Base-by-base conservation (phyloP, 2,888 invertebrate genomes). In the Agriotes lineatus region DNA sequence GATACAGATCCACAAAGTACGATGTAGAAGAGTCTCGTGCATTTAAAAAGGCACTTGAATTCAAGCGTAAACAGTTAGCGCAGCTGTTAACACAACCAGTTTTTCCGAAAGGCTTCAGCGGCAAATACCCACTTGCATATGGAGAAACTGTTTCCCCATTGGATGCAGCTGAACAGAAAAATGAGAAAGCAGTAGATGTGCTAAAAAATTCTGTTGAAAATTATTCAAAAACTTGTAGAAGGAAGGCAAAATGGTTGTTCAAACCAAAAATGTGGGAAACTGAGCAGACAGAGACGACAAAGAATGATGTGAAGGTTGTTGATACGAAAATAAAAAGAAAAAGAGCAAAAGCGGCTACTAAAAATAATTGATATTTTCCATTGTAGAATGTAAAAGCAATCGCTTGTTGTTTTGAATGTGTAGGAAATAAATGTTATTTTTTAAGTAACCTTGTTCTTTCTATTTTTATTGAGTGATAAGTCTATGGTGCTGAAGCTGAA, bases 31-130 rank as follows among this genome's bases (percentile, higher is more conserved):
- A 80, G 63, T 71, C 76, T 10, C 57, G 74, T 4, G 72, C 70
- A n/a, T 69, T 44, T 9, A 82, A 85, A 72, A 85, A 85, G 72
- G 72, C 78, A 1, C 83, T 87, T 78, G 87, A 84, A 80, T 82
- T 77, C 70, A 83, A 82, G 82, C 87, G 86, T 63, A 86, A 86
- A 60, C 87, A 89, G 19, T 79, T 92, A 3, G 82, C 83, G 9
- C 71, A 82, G 0, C 77, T 91, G 54, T 77, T 93, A 14, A 80
- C 85, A 0, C 87, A 88, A 44, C 90, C 91, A 0, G 78, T 92
- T 33, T 90, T 92, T 75, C 91, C 93, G 0, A 87, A 84, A 77
- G 91, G 91, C 0, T 91, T 91, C 79, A 91, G 89, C 63, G 90
- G 88, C 75, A 90, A 88, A 76, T 90, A 88, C 80, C 88, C 88